phyloP scores from a whole-genome alignment of 1,140 invertebrate genomes.

The Pseudomyrmex gracilis region DNA sequence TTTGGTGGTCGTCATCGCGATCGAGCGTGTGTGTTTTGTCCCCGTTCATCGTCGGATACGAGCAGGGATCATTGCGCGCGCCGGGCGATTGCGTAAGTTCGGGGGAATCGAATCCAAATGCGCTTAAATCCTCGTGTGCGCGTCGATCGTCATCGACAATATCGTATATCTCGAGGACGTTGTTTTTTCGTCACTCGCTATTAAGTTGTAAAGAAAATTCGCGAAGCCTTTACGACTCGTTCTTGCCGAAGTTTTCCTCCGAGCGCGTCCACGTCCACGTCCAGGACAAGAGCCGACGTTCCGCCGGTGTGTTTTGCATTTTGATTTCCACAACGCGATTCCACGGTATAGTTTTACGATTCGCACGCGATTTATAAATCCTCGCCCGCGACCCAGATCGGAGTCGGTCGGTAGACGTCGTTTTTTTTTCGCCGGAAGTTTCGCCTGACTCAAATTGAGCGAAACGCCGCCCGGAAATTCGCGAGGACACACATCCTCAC shows the following conservation, averaged over 20 bases:
- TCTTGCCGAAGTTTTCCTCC: background rate
- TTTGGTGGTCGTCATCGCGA: background rate
- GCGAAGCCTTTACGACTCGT: background rate
- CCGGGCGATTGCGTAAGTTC: slow-evolving; percentile 49
- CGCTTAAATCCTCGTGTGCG: background rate
- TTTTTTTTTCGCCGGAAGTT: slow-evolving; percentile 6
- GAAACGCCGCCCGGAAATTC: slow-evolving; percentile 15
- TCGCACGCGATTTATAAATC: slow-evolving; percentile 19
- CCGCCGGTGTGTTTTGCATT: too few relatives aligned
- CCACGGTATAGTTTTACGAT: background rate
- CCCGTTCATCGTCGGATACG: background rate
- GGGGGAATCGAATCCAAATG: slow-evolving; percentile 50
- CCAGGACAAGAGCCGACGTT: too few relatives aligned
- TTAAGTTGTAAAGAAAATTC: too few relatives aligned
- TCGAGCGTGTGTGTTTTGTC: too few relatives aligned
- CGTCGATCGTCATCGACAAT: background rate
- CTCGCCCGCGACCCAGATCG: background rate
- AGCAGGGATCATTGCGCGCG: background rate
- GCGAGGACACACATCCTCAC: background rate
- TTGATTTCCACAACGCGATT: background rate
- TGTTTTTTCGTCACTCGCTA: too few relatives aligned
- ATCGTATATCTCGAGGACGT: background rate
- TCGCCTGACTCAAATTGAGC: slow-evolving; percentile 27
- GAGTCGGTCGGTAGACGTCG: background rate
- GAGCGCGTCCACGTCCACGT: too few relatives aligned